phyloP scores from a whole-genome alignment of 2,113 vertebrate species.

The Xyliphius kryptos region DNA sequence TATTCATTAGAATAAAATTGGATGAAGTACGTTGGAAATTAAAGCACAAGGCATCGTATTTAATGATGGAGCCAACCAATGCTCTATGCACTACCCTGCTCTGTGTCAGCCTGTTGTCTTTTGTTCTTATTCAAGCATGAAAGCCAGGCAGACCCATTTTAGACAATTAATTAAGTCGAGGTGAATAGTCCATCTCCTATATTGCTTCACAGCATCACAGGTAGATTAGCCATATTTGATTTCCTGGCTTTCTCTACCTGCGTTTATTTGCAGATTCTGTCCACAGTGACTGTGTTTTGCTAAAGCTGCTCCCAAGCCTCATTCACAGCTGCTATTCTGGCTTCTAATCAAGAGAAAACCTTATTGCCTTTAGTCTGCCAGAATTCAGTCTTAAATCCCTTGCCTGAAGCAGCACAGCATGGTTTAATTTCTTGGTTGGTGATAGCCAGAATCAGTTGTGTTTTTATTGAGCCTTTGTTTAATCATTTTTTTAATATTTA shows the following conservation, averaged over 20 bases:
- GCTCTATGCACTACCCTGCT: neutral
- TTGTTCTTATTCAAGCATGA: slow-evolving; percentile 47
- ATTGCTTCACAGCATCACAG: slow-evolving; percentile 30
- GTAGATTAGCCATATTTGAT: slow-evolving; percentile 43
- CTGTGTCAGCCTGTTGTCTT: slow-evolving; percentile 52
- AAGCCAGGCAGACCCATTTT: slow-evolving; percentile 50
- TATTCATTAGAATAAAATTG: slow-evolving; percentile 62
- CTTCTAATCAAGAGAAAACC: slow-evolving; percentile 25
- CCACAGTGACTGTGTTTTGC: slow-evolving; percentile 4
- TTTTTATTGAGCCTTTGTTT: no score
- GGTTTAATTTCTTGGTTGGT: slow-evolving; percentile 16
- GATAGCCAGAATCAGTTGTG: slow-evolving; percentile 8
- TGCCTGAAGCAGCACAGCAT: slow-evolving; percentile 17
- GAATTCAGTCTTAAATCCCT: slow-evolving; percentile 32
- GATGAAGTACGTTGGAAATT: slow-evolving; percentile 63
- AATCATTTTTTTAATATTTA: no score
- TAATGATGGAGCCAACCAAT: slow-evolving; percentile 55
- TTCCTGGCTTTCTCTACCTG: slow-evolving; percentile 27
- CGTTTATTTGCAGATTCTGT: slow-evolving; percentile 30
- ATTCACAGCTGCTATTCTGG: slow-evolving; percentile 16
- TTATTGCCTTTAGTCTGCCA: slow-evolving; percentile 15
- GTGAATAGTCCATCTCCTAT: slow-evolving; percentile 47
- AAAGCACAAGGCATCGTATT: slow-evolving; percentile 55
- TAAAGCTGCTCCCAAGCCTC: slow-evolving; percentile 2
- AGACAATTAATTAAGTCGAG: slow-evolving; percentile 58